Conservation (phyloP, 2,797 vertebrate genomes). For the Urophycis tenuis region DNA sequence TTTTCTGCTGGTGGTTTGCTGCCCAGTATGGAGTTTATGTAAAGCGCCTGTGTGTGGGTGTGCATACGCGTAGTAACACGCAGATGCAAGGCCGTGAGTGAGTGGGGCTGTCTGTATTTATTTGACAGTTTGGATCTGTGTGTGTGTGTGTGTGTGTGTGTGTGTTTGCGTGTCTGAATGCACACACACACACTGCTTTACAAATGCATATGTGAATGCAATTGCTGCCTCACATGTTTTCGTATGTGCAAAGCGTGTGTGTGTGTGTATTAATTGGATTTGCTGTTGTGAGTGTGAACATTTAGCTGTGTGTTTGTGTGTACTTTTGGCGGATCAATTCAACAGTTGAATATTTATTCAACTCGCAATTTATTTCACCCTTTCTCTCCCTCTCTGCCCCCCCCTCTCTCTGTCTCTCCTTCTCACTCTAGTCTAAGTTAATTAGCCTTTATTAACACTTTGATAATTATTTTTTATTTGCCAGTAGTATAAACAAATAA, state of each 20-base stretch:
- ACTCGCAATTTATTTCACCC: too few relatives aligned
- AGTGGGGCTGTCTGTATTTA: not conserved
- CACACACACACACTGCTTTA: not conserved
- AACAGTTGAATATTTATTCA: not conserved
- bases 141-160: conserved; percentile 2
- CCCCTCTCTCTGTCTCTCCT: not conserved
- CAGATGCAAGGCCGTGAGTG: not conserved
- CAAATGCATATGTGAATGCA: not conserved
- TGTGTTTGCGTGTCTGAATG: conserved; percentile 4
- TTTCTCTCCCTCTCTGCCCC: not conserved
- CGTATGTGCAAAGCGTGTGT: not conserved
- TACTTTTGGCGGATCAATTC: not conserved
- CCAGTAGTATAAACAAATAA: too few relatives aligned
- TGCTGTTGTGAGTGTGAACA: not conserved
- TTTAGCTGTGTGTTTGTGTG: not conserved
- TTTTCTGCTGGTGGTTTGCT: not conserved
- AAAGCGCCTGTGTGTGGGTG: not conserved
- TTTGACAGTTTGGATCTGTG: not conserved
- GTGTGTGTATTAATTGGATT: not conserved
- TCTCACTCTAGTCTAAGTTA: not conserved
- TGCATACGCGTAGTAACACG: not conserved
- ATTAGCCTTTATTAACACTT: too few relatives aligned
- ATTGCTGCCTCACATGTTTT: not conserved
- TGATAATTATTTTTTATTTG: too few relatives aligned
- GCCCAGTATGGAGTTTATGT: not conserved